These are phyloP conservation scores for Barypeithes pellucidus DNA, from an alignment of 2,888 invertebrate species.

Conservation along the genomic window DNA sequence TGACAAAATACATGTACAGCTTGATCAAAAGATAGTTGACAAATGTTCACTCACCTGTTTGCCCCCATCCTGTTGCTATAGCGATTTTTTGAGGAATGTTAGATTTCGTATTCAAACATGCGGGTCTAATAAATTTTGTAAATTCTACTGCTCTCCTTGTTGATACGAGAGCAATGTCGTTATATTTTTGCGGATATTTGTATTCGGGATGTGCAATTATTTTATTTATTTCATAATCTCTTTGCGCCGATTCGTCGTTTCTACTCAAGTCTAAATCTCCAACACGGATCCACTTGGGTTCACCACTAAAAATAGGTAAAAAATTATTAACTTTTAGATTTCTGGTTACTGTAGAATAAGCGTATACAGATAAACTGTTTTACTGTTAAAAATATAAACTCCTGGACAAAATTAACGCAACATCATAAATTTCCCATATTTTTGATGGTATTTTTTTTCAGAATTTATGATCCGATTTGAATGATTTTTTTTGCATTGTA, in stretches of 20 bases:
- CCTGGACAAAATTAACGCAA: no score
- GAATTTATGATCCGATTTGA: no score
- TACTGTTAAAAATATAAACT: no score
- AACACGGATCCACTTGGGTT: conserved; percentile 73
- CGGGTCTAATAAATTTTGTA: conserved; percentile 74
- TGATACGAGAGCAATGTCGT: conserved; percentile 79
- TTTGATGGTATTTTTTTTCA: no score
- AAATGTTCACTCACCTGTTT: conserved; percentile 59
- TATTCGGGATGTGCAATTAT: conserved; percentile 75
- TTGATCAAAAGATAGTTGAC: no score
- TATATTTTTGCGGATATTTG: conserved; percentile 73
- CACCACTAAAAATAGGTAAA: conserved; percentile 66
- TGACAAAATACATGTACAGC: no score
- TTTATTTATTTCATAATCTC: conserved; percentile 66
- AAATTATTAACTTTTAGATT: not conserved
- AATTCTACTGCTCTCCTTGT: conserved; percentile 70
- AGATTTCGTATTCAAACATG: conserved; percentile 74
- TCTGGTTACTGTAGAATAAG: no score
- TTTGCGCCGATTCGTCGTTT: conserved; percentile 71
- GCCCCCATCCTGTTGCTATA: conserved; percentile 80
- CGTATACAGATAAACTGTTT: no score
- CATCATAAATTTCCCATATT: no score
- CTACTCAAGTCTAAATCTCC: conserved; percentile 75
- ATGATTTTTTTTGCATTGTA: no score
- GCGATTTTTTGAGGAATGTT: conserved; percentile 69